Evolutionary conservation across 2,888 invertebrate species (phyloP).

Genomic region (Formica aserva): DNA sequence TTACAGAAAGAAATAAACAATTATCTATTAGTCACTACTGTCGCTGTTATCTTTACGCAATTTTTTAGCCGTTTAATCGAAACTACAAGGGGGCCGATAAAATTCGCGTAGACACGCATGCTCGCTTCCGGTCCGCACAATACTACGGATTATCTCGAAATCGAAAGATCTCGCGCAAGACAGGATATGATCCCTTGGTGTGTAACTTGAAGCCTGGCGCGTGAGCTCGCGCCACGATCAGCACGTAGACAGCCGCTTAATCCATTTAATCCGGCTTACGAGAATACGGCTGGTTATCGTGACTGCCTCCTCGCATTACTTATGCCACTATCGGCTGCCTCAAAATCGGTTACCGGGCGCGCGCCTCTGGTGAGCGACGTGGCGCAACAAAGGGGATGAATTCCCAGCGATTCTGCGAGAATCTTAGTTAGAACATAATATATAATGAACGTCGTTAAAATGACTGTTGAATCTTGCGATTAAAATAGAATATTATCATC

Average conservation of each 20-base stretch:
- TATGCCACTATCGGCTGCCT: conserved; percentile 71
- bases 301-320: conserved; percentile 73
- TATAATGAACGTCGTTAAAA: neutral
- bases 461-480: neutral
- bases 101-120: conserved; percentile 35
- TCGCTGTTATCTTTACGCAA: neutral
- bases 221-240: conserved; percentile 73
- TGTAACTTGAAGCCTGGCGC: conserved; percentile 73
- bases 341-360: conserved; percentile 68
- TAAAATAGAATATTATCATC: neutral
- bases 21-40: neutral
- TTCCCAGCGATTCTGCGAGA: neutral
- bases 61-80: neutral
- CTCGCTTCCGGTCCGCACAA: conserved; percentile 15
- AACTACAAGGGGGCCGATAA: neutral
- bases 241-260: conserved; percentile 76
- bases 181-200: conserved; percentile 67
- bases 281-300: conserved; percentile 76
- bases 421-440: neutral
- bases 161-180: conserved; percentile 53
- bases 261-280: conserved; percentile 77
- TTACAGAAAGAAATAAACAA: neutral
- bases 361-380: conserved; percentile 62
- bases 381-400: conserved; percentile 36
- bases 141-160: conserved; percentile 52